Conservation (phyloP, 2,888 invertebrate genomes). For the Netelia melanura region DNA sequence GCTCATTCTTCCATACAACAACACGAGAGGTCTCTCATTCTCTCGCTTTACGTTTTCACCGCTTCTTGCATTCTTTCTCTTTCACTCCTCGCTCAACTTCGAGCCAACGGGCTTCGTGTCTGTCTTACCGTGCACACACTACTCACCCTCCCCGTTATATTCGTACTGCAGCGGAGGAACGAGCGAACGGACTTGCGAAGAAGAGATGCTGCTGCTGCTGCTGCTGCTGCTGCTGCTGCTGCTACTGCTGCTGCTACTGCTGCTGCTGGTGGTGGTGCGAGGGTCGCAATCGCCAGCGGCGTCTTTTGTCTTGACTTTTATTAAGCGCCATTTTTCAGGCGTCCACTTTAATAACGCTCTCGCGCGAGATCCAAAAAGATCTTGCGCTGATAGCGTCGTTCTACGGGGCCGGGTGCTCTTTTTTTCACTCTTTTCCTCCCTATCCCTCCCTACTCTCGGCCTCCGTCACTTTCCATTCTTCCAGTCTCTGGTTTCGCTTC, state of each 20-base stretch:
- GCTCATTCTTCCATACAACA: conserved; percentile 63
- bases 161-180: not conserved
- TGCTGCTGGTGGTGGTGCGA: conserved; percentile 5
- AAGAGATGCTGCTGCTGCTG: too few relatives aligned
- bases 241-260: too few relatives aligned
- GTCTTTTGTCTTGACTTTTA: conserved; percentile 77
- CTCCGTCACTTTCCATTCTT: not conserved
- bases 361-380: conserved; percentile 55
- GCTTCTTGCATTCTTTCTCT: conserved; percentile 21
- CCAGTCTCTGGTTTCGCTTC: not conserved
- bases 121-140: conserved; percentile 11
- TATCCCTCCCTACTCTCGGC: too few relatives aligned
- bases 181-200: conserved; percentile 10
- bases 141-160: conserved; percentile 11
- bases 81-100: conserved; percentile 31
- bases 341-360: conserved; percentile 76
- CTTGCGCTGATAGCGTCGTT: conserved; percentile 42
- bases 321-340: conserved; percentile 76
- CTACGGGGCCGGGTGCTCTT: conserved; percentile 30
- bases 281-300: conserved; percentile 73
- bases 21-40: conserved; percentile 33
- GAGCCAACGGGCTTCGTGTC: conserved; percentile 13
- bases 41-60: conserved; percentile 27
- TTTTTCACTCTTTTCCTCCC: conserved; percentile 12
- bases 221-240: too few relatives aligned